Evolutionary conservation across 2,888 invertebrate genomes (phyloP).

Genomic region (Papilio elwesi): DNA sequence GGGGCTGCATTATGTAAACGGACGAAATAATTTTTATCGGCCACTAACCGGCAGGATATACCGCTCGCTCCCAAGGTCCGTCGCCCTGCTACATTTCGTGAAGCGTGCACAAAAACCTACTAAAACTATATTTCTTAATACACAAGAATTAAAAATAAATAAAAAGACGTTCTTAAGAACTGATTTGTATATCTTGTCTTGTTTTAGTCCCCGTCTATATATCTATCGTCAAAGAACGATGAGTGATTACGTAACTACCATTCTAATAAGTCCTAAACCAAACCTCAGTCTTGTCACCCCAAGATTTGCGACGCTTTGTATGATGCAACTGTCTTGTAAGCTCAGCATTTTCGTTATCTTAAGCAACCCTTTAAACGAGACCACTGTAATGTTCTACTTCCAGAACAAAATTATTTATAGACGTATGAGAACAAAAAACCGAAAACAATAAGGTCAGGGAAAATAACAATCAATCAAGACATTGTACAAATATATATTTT

Average conservation of each 20-base stretch:
- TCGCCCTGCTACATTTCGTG: conserved; percentile 66
- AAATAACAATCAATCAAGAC: neutral
- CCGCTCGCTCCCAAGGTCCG: conserved; percentile 50
- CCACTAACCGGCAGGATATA: conserved; percentile 56
- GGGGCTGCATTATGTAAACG: conserved; percentile 63
- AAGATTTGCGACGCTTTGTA: neutral
- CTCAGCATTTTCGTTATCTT: too few species aligned
- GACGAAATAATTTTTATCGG: conserved; percentile 56
- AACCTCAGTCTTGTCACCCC: neutral
- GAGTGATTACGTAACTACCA: too few species aligned
- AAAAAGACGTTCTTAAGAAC: neutral
- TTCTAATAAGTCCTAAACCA: neutral
- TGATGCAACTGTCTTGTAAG: too few species aligned
- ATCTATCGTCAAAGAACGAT: too few species aligned
- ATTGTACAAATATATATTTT: too few species aligned
- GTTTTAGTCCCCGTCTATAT: too few species aligned
- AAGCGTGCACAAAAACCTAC: conserved; percentile 56
- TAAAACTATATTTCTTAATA: conserved; percentile 34
- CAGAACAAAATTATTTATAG: too few species aligned
- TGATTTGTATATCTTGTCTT: neutral
- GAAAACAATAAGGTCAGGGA: too few species aligned
- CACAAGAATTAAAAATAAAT: neutral
- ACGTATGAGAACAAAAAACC: too few species aligned
- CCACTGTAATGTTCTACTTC: too few species aligned
- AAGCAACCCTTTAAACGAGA: too few species aligned